These are phyloP conservation scores for Nomada fucata DNA, from an alignment of 2,888 invertebrate genomes.

Conservation along the genomic window DNA sequence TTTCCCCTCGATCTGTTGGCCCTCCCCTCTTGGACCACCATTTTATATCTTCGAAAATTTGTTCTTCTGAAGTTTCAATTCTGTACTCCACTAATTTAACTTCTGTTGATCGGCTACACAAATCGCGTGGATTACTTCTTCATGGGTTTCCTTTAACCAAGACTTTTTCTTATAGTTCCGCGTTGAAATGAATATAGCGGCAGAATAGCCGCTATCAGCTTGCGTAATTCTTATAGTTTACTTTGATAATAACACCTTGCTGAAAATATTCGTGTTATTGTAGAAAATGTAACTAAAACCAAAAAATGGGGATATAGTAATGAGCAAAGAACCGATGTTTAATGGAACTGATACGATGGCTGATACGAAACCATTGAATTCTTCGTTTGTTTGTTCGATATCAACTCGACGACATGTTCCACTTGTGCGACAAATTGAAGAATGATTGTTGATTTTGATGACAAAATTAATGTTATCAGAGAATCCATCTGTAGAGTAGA, in stretches of 20 bases:
- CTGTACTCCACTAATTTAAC: neutral
- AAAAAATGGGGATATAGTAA: neutral
- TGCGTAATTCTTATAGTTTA: neutral
- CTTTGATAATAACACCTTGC: neutral
- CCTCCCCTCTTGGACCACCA: conserved; percentile 6
- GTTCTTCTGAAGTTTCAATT: neutral
- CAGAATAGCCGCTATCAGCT: neutral
- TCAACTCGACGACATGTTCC: conserved; percentile 10
- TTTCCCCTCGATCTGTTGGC: neutral
- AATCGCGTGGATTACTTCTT: neutral
- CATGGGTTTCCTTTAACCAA: neutral
- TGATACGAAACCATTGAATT: conserved; percentile 25
- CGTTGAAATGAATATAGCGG: too few relatives aligned
- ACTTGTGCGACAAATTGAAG: neutral
- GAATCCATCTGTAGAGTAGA: too few relatives aligned
- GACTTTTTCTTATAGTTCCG: too few relatives aligned
- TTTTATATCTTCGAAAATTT: neutral
- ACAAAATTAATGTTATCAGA: too few relatives aligned
- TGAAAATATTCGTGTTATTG: conserved; percentile 5
- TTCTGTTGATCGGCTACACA: neutral
- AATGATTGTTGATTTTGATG: too few relatives aligned
- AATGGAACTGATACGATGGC: neutral
- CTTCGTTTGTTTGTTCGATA: conserved; percentile 79
- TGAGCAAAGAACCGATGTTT: neutral
- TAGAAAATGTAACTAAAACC: neutral